Evolutionary conservation across 2,888 invertebrate species (phyloP), one percentile per base, ranked within the genome.

Genomic region (Xanthia icteritia): DNA sequence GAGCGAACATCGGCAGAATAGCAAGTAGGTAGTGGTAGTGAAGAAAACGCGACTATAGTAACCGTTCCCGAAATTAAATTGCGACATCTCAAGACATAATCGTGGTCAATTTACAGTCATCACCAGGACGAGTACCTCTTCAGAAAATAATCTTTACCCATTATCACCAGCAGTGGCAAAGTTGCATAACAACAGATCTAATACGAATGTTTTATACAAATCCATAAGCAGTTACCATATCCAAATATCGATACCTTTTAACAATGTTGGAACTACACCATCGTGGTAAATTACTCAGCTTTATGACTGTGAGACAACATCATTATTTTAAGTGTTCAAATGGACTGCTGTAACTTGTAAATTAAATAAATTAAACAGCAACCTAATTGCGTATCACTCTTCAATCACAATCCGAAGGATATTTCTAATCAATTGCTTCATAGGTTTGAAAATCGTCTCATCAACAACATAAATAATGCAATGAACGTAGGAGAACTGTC

Each of bases 231-330:
- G n/a, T 17, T 15, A 31, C 45, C 20, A 36, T 31, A 48, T 9
- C 8, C 11, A 67, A 69, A 80, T 54, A 78, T 83, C 61, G 39
- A 66, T 42, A 36, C 45, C 13, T 27, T 63, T 65, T n/a, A 83
- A 36, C 64, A 51, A 45, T 27, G 45, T 66, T 63, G 5, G n/a
- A 68, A 68, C 58, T 58, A 83, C 64, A 63, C 31, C 27, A 65
- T 51, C 3, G 20, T 56, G 15, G 42, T 68, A 77, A 23, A 75
- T 58, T 68, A 68, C 67, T 83, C 51, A 45, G 23, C 36, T n/a
- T 58, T 68, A 83, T 77, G 65, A 68, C 67, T 54, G 2, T n/a
- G 36, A 2, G 11, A 58, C 56, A 58, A 83, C 77, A 77, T 68
- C 51, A 82, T 66, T 20, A 76, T 27, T 56, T 58, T 27, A 82